Conservation (phyloP, 2,888 invertebrate species). For the Macaria liturata region DNA sequence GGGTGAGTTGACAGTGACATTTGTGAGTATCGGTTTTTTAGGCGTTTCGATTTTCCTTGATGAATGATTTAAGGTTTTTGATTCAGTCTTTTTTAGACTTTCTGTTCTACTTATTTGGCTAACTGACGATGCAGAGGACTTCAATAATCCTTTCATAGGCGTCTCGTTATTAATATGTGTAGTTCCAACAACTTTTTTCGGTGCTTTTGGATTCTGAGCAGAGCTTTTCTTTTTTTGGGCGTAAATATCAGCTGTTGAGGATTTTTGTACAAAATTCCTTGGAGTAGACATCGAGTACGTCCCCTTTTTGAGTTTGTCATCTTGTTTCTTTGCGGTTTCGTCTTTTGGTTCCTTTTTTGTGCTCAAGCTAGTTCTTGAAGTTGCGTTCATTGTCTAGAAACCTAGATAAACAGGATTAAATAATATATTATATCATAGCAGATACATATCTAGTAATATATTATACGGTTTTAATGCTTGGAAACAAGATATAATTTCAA, state of each 20-base stretch:
- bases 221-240: conserved; percentile 50
- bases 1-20: conserved; percentile 68
- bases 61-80: conserved; percentile 33
- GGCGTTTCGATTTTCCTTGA: conserved; percentile 37
- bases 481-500: no score
- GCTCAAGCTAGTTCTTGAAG: conserved; percentile 44
- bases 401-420: not conserved
- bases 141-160: conserved; percentile 62
- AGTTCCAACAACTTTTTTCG: conserved; percentile 49
- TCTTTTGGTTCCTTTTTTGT: conserved; percentile 50
- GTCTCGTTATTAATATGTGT: conserved; percentile 44
- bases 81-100: conserved; percentile 32
- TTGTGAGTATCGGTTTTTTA: conserved; percentile 45
- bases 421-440: no score
- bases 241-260: conserved; percentile 65
- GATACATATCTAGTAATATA: no score
- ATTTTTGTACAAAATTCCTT: conserved; percentile 55
- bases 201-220: conserved; percentile 44
- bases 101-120: conserved; percentile 43
- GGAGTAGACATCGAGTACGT: conserved; percentile 54
- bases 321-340: conserved; percentile 44
- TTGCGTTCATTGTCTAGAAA: conserved; percentile 44
- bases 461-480: no score
- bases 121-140: conserved; percentile 58
- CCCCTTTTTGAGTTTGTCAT: conserved; percentile 58